phyloP scores from a whole-genome alignment of 2,797 vertebrate species.

The Myotis daubentonii region DNA sequence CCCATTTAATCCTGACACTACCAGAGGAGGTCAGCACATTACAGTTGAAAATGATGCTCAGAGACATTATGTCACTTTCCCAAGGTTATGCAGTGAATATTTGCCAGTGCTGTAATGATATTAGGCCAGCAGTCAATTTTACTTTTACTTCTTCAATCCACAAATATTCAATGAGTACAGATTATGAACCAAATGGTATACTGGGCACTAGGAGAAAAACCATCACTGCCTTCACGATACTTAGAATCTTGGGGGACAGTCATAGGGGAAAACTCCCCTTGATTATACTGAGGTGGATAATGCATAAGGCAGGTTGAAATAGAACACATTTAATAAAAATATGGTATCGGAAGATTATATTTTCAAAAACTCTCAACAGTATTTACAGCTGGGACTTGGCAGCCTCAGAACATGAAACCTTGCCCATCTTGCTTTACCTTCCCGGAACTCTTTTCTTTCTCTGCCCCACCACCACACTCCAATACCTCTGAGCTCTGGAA shows the following conservation, averaged over 20 bases:
- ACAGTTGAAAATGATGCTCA: not conserved
- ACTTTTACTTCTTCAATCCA: not conserved
- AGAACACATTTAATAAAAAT: not conserved
- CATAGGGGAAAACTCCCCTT: not conserved
- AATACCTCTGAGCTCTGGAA: not conserved
- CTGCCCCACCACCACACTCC: rapidly evolving
- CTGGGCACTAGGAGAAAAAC: not conserved
- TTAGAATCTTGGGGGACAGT: not conserved
- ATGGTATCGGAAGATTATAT: not conserved
- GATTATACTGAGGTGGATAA: not conserved
- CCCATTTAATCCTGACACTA: not conserved
- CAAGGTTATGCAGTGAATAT: not conserved
- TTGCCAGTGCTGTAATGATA: not conserved
- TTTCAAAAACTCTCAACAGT: not conserved
- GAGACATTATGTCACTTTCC: not conserved
- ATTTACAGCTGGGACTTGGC: not conserved
- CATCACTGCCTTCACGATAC: not conserved
- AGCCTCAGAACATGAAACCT: not conserved
- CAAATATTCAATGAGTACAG: not conserved
- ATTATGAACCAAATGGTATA: not conserved
- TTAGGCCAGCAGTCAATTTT: not conserved
- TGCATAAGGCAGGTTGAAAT: not conserved
- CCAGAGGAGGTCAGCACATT: not conserved
- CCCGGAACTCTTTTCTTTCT: not conserved
- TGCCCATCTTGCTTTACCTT: not conserved